These are phyloP conservation scores for Peromyscus aztecus DNA, from an alignment of 2,797 vertebrate species.

Conservation along the genomic window DNA sequence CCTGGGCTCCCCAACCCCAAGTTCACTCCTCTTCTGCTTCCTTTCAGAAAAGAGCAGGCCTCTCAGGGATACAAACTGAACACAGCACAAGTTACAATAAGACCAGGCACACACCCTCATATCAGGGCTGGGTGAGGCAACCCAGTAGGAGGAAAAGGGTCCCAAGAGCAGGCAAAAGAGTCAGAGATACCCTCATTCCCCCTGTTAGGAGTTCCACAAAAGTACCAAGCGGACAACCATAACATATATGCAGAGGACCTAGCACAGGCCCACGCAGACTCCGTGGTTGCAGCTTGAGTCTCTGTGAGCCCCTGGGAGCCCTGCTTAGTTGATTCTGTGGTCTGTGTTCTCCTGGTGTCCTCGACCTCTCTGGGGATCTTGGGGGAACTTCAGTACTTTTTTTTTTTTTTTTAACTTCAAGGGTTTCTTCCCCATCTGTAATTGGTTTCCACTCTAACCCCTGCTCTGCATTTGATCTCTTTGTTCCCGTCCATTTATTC, in stretches of 20 bases:
- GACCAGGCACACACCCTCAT: background rate
- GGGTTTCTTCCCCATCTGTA: background rate
- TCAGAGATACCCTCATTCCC: background rate
- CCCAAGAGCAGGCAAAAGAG: background rate
- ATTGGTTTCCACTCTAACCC: background rate
- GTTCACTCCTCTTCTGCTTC: background rate
- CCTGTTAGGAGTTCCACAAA: background rate
- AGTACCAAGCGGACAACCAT: too few relatives aligned
- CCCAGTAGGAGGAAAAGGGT: background rate
- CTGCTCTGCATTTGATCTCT: background rate
- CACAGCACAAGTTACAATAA: too few relatives aligned
- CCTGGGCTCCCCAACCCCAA: background rate
- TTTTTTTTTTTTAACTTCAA: background rate
- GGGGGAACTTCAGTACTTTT: background rate
- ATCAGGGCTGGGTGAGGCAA: background rate
- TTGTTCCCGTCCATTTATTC: background rate
- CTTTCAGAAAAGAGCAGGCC: background rate
- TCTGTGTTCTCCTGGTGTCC: background rate
- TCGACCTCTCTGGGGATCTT: background rate
- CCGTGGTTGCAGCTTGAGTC: background rate
- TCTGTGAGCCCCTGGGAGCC: background rate
- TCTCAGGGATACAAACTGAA: background rate
- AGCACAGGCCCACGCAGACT: background rate
- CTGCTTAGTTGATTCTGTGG: background rate
- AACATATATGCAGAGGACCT: background rate